A percentile compares a stretch with the other conserved stretches of the same genome.
phyloP scores from a whole-genome alignment of 2,113 vertebrate genomes.

The Sturnira hondurensis region DNA sequence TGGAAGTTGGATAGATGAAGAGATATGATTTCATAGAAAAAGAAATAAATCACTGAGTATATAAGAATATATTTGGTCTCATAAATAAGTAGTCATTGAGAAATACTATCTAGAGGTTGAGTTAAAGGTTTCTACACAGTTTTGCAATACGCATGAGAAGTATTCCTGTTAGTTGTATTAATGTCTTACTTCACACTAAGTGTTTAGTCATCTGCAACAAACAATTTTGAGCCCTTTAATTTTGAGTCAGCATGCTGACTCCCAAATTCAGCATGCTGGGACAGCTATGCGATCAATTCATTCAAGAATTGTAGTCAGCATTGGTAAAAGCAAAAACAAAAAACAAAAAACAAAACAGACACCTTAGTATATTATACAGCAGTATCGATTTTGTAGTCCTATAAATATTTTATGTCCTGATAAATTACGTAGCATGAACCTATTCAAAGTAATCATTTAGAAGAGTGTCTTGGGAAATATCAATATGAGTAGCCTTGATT shows the following conservation, averaged over 20 bases:
- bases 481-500: not conserved
- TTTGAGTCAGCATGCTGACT: no score
- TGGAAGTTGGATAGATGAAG: not conserved
- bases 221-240: not conserved
- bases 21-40: not conserved
- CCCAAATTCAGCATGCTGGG: not conserved
- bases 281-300: not conserved
- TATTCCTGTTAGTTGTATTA: not conserved
- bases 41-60: not conserved
- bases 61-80: not conserved
- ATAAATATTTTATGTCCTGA: not conserved
- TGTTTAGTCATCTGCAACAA: not conserved
- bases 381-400: not conserved
- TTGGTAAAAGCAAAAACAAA: not conserved
- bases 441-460: not conserved
- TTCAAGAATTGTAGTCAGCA: not conserved
- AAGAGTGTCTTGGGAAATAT: not conserved
- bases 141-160: not conserved
- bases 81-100: not conserved
- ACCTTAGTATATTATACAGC: not conserved
- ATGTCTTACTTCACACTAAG: not conserved
- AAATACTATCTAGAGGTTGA: not conserved
- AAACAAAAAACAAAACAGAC: no score
- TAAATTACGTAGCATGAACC: not conserved
- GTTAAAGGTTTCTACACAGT: not conserved